Base-by-base conservation (phyloP, 1,140 invertebrate genomes). In the Lepidurus couesii region DNA sequence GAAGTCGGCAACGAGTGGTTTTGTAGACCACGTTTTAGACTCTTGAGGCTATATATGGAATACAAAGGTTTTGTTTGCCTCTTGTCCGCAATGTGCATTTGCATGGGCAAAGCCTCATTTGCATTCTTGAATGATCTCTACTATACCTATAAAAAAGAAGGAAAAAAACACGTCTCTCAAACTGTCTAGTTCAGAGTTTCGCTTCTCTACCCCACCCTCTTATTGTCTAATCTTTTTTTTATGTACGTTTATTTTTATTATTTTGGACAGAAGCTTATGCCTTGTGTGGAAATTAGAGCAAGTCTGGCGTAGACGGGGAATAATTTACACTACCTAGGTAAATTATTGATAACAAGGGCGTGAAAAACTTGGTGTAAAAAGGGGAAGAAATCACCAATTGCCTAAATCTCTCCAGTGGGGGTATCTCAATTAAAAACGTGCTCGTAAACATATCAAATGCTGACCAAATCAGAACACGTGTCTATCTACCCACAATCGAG, bases 31-130 rank as follows among this genome's bases (percentile, higher is more conserved):
- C 21, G 16, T 65, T 65, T 65, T 65, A 9, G 16, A n/a, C 13
- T 65, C 53, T 10, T 21, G 16, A 7, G 3, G 6, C 53, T 65
- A 65, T 65, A 16, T 65, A 65, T 65, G 53, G 53, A 65, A n/a
- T 65, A 65, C 53, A 65, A 65, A 65, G 53, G 53, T 3, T n/a
- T 65, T 21, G 13, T 21, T 21, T 21, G 13, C 7, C 16, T 13
- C 13, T 65, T 65, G 53, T 21, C 53, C 21, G 53, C 53, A n/a
- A n/a, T 65, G 53, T 7, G 16, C 53, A 7, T 65, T 65, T 65
- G 21, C 53, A 65, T 65, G n/a, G 53, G 53, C 53, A 65, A 21
- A 65, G 34, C 53, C 53, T 65, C 53, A 65, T 65, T 65, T 65
- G 13, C 53, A 65, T 65, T 11, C 53, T 9, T n/a, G 16, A 13